Evolutionary conservation across 2,888 invertebrate genomes (phyloP), one percentile per base, ranked within the genome.

Genomic region (Mythimna impura): DNA sequence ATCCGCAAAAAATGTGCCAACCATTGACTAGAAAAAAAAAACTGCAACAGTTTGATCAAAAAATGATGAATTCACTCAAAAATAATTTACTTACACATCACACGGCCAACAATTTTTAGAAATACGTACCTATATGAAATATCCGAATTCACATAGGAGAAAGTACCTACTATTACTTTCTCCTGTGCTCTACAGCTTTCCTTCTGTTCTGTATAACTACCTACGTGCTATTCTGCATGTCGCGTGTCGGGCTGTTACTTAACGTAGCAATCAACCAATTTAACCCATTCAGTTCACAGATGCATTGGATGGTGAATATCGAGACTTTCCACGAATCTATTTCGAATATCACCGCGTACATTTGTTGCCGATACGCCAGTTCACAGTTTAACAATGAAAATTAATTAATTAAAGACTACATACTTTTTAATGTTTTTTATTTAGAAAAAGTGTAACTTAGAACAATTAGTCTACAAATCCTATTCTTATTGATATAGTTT

Each of bases 181-280:
- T 25, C 25, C 25, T 25, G 1, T 25, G 1, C 2, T 57, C 14
- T 30, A 34, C 22, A 57, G 40, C 52, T 25, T 20, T 20, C 34
- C n/a, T 30, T 47, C 2, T 54, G 50, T 47, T 20, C 12, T 60
- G n/a, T 52, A 54, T 22, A 60, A n/a, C 40, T 64, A 64, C n/a
- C 47, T 73, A 64, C 64, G 54, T 54, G 61, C 25, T 73, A 55
- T 36, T 50, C 40, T 8, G 54, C 55, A 36, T 47, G 63, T 54
- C 64, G 34, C 22, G 34, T 22, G 65, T 57, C 43, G 14, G 34
- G 3, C n/a, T 74, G n/a, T 65, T 80, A 65, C n/a, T 1, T 52
- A 73, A 58, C 50, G 50, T 43, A 22, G 6, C 61, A 64, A 60
- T 73, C 73, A 72, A 79, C 72, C 73, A 72, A 64, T 60, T 36